A percentile compares a stretch with the other conserved stretches of the same genome.
Conservation (phyloP, 2,113 vertebrate genomes). For the Potamarius usumacintae region DNA sequence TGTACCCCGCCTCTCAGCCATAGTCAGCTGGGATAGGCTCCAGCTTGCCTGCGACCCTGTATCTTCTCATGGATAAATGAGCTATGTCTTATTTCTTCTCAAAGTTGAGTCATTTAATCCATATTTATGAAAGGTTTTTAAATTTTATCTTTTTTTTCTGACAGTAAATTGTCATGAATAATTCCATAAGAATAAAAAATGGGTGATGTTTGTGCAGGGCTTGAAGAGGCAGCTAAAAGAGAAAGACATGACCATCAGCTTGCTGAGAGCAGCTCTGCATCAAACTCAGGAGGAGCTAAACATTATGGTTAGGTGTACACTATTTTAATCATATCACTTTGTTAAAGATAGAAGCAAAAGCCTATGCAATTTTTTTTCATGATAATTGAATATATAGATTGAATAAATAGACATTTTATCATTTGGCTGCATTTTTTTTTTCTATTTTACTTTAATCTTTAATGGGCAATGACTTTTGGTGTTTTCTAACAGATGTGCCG, state of each 20-base stretch:
- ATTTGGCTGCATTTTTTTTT: neutral
- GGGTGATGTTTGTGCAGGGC: slow-evolving; percentile 1
- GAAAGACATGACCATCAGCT: slow-evolving; percentile 1
- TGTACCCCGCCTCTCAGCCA: too few species aligned
- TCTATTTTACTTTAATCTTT: neutral
- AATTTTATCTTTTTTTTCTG: neutral
- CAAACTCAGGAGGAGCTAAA: slow-evolving; percentile 10
- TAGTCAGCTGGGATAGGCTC: too few species aligned
- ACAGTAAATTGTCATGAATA: neutral
- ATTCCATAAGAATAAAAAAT: neutral
- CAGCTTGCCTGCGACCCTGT: too few species aligned
- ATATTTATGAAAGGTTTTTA: neutral
- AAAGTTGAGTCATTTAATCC: neutral
- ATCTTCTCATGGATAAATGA: neutral
- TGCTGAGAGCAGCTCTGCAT: neutral
- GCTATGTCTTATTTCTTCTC: neutral
- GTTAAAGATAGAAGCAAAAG: neutral
- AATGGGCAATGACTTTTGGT: neutral
- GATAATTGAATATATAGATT: neutral
- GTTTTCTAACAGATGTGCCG: neutral
- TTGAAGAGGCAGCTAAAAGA: neutral
- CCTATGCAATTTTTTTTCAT: neutral
- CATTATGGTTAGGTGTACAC: neutral
- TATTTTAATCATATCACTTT: neutral
- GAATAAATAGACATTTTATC: neutral